Evolutionary conservation across 2,888 invertebrate genomes (phyloP), one percentile per base, ranked within the genome.

Genomic region (Lottia gigantea): DNA sequence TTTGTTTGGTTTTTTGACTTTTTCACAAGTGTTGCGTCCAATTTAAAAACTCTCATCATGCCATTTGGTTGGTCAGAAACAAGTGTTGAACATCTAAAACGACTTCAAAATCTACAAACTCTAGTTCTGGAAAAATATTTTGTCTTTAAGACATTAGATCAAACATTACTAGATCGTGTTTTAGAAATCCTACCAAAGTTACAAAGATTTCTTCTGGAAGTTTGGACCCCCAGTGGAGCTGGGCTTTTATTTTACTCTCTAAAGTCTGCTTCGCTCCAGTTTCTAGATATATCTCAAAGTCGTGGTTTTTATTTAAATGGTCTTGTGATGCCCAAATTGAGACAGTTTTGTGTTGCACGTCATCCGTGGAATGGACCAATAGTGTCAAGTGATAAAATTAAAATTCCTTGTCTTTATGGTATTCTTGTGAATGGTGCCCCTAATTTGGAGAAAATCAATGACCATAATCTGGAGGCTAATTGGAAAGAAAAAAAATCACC

Each of bases 11-110:
- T 87, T 73, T 86, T 88, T 76, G 85, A 85, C 31, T 69, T 76
- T 31, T 85, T 88, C 73, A 82, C 84, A 0, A 75, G 75, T n/a
- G 67, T 81, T 46, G 82, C 85, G 40, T 79, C 84, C 7, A 83
- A 83, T 68, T 61, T 87, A 15, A 78, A 77, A 62, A 82, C 84
- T 14, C 78, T 88, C 15, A 79, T 85, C 45, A 71, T 87, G 72
- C 88, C 87, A 16, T 87, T 88, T 78, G 86, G 87, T 73, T 88
- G 88, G 88, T 82, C 84, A 3, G 79, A 80, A n/a, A 78, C 75
- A 45, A 84, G 85, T 31, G 80, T 87, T 6, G 72, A 82, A 61
- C 81, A 80, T 71, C 73, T 88, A 40, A 75, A 79, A n/a, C 75
- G 83, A 14, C 78, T 87, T 64, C 79, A 78, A 70, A 78, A 77